Base-by-base conservation (phyloP, 2,888 invertebrate species). In the Clunio marinus region DNA sequence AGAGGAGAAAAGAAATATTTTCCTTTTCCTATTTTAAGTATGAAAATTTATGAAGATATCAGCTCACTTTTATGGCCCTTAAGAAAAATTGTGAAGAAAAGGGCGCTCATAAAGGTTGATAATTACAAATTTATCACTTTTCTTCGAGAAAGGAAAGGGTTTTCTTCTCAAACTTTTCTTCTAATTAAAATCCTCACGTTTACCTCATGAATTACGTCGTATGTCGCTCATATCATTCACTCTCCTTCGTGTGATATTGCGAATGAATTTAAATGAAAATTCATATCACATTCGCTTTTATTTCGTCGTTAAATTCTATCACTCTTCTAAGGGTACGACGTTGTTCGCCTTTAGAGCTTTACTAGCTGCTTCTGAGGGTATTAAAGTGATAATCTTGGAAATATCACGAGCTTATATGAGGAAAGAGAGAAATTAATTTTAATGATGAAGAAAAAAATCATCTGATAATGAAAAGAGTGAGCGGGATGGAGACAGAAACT, bases 201-300 rank as follows among this genome's bases (percentile, higher is more conserved):
- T 55, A 15, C 13, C 24, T 58, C 25, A 55, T 37, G 25, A 37
- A 68, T 32, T 32, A n/a, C n/a, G n/a, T n/a, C n/a, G n/a, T n/a
- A 28, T 63, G 45, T 63, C 27, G 46, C 37, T 63, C 63, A 63
- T 63, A 46, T 17, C 45, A 8, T 46, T 66, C n/a, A 20, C 66
- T 35, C 32, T n/a, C 2, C 57, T 55, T n/a, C n/a, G n/a, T n/a
- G n/a, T n/a, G n/a, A n/a, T n/a, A n/a, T n/a, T 65, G 63, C 63
- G 63, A 65, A 27, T 17, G 32, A 20, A 32, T 55, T 55, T 41
- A 58, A 57, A 37, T 68, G 58, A 55, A 68, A 68, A 68, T 68
- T 68, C 68, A 68, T 68, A 68, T 68, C 68, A 68, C 68, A 68
- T 68, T 68, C 58, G 58, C 17, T 68, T 68, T 68, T 68, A 68